Conservation (phyloP, 2,797 vertebrate species). For the Microchirus variegatus region DNA sequence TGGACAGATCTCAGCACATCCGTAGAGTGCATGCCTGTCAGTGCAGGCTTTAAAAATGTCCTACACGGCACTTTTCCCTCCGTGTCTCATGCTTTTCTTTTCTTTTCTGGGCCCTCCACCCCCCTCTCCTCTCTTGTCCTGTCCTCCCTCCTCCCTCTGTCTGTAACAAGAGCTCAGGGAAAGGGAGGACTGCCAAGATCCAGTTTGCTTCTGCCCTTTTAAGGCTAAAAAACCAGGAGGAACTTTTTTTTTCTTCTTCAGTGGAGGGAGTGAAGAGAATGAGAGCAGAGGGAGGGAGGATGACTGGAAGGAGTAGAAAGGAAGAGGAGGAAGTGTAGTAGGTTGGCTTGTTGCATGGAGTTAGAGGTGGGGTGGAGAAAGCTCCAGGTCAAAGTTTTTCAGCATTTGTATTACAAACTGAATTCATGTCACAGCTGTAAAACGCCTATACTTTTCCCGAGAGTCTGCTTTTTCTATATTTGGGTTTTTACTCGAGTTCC, state of each 20-base stretch:
- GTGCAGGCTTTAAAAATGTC: slow-evolving; percentile 74
- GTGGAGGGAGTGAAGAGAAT: slow-evolving; percentile 46
- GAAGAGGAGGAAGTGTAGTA: slow-evolving; percentile 72
- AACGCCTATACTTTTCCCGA: neutral
- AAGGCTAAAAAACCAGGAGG: slow-evolving; percentile 87
- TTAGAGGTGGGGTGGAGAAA: slow-evolving; percentile 20
- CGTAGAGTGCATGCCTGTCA: slow-evolving; percentile 48
- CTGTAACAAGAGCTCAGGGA: slow-evolving; percentile 83
- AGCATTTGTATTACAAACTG: slow-evolving; percentile 13
- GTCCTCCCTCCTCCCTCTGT: slow-evolving; percentile 51
- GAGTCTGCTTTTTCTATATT: neutral
- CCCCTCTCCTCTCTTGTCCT: slow-evolving; percentile 23
- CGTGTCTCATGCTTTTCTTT: slow-evolving; percentile 22
- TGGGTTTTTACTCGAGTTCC: neutral
- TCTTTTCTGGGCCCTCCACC: slow-evolving; percentile 40
- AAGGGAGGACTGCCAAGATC: slow-evolving; percentile 82
- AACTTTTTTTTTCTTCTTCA: slow-evolving; percentile 70
- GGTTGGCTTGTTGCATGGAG: slow-evolving; percentile 48
- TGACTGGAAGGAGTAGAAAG: slow-evolving; percentile 66
- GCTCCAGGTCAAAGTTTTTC: slow-evolving; percentile 23
- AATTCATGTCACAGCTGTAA: slow-evolving; percentile 9
- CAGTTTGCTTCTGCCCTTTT: slow-evolving; percentile 88
- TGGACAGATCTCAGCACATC: slow-evolving; percentile 27
- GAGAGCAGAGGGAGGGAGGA: slow-evolving; percentile 43
- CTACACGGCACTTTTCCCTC: slow-evolving; percentile 71